Percentiles rank a stretch among this genome's conserved stretches.
Evolutionary conservation across 2,888 invertebrate species (phyloP).

Genomic region (Chelonus formosanus): DNA sequence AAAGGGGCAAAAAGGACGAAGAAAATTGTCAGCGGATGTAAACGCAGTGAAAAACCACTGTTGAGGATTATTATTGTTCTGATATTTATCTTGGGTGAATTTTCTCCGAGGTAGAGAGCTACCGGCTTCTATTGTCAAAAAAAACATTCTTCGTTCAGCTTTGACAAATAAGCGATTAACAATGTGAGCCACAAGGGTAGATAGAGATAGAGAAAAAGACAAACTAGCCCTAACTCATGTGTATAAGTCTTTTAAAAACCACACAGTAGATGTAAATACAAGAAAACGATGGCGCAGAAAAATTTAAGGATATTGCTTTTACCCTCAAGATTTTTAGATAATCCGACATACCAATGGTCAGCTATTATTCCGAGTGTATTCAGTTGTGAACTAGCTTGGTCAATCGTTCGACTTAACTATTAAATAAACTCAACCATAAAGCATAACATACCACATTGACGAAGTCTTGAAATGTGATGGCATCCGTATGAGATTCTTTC

Average conservation of each 20-base stretch:
- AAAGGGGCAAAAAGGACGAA: slow-evolving; percentile 27
- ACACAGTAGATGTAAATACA: slow-evolving; percentile 20
- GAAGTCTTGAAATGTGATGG: slow-evolving; percentile 92
- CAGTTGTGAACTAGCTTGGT: slow-evolving; percentile 1
- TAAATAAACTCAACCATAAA: slow-evolving; percentile 6
- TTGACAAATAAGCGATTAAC: slow-evolving; percentile 38
- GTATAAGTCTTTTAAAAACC: too few relatives aligned
- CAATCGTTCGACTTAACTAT: too few relatives aligned
- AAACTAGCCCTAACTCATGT: slow-evolving; percentile 6
- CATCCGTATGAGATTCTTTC: slow-evolving; percentile 66
- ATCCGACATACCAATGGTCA: too few relatives aligned
- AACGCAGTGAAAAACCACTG: slow-evolving; percentile 30
- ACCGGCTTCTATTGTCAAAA: slow-evolving; percentile 29
- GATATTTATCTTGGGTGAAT: slow-evolving; percentile 35
- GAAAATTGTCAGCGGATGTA: slow-evolving; percentile 47
- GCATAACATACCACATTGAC: slow-evolving; percentile 80
- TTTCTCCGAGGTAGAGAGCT: slow-evolving; percentile 14
- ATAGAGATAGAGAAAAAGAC: slow-evolving; percentile 6
- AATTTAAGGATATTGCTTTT: background rate
- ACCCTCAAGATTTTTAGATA: too few relatives aligned
- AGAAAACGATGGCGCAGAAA: slow-evolving; percentile 14
- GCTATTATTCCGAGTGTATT: background rate
- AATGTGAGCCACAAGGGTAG: slow-evolving; percentile 13
- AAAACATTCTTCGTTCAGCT: slow-evolving; percentile 30
- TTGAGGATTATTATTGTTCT: slow-evolving; percentile 33